These are phyloP conservation scores for Chromis chromis DNA, from an alignment of 2,797 vertebrate genomes.

Conservation along the genomic window DNA sequence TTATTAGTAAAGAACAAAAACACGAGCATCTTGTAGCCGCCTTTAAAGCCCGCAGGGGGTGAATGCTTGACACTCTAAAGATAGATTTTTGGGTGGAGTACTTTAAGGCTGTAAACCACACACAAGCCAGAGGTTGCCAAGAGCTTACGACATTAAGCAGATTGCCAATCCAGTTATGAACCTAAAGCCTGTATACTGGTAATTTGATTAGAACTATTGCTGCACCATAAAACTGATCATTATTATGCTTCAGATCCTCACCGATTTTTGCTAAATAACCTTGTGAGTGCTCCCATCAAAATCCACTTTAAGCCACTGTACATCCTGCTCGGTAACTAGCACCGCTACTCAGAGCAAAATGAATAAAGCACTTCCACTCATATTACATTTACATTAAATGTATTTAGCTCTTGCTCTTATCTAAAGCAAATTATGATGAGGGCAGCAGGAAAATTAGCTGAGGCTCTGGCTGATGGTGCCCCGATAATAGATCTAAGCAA, in stretches of 20 bases:
- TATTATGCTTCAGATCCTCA: constrained; percentile 15
- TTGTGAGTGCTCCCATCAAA: constrained; percentile 45
- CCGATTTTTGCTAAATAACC: constrained; percentile 32
- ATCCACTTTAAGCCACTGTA: constrained; percentile 42
- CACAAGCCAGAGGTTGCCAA: constrained; percentile 29
- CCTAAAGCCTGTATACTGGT: constrained; percentile 7
- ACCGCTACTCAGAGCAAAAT: constrained; percentile 40
- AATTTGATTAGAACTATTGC: constrained; percentile 25
- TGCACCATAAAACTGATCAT: constrained; percentile 26
- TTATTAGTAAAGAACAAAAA: constrained; percentile 39
- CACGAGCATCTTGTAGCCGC: constrained; percentile 37
- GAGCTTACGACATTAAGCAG: constrained; percentile 24
- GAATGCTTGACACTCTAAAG: constrained; percentile 36
- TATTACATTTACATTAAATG: constrained; percentile 63
- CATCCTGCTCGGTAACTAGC: constrained; percentile 31
- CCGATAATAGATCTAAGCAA: constrained; percentile 55
- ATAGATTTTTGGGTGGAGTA: constrained; percentile 33
- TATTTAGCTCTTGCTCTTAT: constrained; percentile 61
- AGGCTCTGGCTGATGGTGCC: constrained; percentile 36
- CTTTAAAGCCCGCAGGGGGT: constrained; percentile 39
- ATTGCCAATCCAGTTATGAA: background rate
- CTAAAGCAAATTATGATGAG: constrained; percentile 66
- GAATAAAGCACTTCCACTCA: constrained; percentile 50
- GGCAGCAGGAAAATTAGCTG: constrained; percentile 56
- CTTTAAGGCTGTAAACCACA: constrained; percentile 17